These are phyloP conservation scores for Cantharis nigra DNA, from an alignment of 2,888 invertebrate species.

Conservation along the genomic window DNA sequence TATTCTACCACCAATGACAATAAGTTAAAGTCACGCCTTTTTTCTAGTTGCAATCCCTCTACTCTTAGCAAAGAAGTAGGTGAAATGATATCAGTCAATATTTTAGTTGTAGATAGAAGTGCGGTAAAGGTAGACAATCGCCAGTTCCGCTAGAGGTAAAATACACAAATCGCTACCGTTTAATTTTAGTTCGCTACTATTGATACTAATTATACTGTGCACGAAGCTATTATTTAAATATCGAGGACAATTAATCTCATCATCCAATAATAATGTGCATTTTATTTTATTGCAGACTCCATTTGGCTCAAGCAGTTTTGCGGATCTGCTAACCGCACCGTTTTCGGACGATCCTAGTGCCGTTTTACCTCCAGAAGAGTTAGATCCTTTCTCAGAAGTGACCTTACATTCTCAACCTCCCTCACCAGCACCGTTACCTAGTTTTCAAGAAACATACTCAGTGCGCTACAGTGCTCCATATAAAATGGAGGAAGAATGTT, in stretches of 20 bases:
- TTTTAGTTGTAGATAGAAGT: conserved; percentile 37
- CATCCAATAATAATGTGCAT: conserved; percentile 5
- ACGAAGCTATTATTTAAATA: conserved; percentile 33
- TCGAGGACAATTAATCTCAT: conserved; percentile 32
- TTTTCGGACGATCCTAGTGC: conserved; percentile 74
- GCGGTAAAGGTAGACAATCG: conserved; percentile 15
- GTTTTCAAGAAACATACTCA: conserved; percentile 88
- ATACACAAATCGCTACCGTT: conserved; percentile 20
- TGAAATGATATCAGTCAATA: conserved; percentile 42
- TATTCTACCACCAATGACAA: conserved; percentile 43
- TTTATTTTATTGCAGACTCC: conserved; percentile 68
- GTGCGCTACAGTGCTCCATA: conserved; percentile 72
- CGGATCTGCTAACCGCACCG: conserved; percentile 75
- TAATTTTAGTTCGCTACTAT: conserved; percentile 37
- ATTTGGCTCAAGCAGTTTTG: conserved; percentile 78
- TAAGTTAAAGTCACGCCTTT: conserved; percentile 41
- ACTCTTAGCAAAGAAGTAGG: conserved; percentile 36
- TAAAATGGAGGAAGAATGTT: conserved; percentile 88
- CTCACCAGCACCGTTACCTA: conserved; percentile 69
- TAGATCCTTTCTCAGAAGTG: conserved; percentile 76
- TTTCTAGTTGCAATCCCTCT: conserved; percentile 39
- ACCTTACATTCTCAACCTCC: conserved; percentile 53
- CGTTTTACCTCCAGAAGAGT: conserved; percentile 67
- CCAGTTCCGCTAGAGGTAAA: conserved; percentile 17
- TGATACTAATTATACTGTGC: conserved; percentile 36